Evolutionary conservation across 2,888 invertebrate species (phyloP).

Genomic region (Hydrotaea diabolus): DNA sequence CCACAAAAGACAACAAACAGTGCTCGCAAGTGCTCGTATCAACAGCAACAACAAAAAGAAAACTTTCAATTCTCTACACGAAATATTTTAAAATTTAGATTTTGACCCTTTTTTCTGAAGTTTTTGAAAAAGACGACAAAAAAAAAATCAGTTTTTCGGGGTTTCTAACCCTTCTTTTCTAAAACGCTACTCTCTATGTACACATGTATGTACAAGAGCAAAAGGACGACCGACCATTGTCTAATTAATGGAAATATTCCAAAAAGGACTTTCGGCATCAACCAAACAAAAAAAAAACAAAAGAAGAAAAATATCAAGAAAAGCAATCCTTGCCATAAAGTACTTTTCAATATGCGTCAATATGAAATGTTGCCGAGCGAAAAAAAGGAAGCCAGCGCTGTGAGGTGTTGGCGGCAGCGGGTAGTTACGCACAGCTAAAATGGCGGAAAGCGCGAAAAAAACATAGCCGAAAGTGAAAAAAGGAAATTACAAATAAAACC

Average conservation of each 20-base stretch:
- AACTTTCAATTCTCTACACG: conserved; percentile 41
- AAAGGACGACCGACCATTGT: conserved; percentile 3
- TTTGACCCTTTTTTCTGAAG: conserved; percentile 54
- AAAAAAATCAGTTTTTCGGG: background rate
- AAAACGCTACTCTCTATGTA: background rate
- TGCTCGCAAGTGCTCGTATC: background rate
- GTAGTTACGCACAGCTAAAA: background rate
- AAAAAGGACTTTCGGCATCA: conserved; percentile 26
- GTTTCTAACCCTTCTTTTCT: conserved; percentile 10
- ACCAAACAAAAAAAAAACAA: background rate
- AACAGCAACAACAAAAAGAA: background rate
- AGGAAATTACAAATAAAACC: conserved; percentile 34
- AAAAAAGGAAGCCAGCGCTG: no score
- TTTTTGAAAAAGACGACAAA: conserved; percentile 18
- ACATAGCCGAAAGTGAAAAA: conserved; percentile 16
- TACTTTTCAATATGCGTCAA: conserved; percentile 61
- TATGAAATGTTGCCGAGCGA: background rate
- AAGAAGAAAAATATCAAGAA: background rate
- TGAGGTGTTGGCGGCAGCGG: background rate
- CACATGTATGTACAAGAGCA: background rate
- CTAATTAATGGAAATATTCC: conserved; percentile 60
- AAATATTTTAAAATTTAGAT: conserved; percentile 55
- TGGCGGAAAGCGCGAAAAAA: conserved; percentile 6
- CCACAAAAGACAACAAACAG: no score
- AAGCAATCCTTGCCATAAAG: conserved; percentile 47